Evolutionary conservation across 2,113 vertebrate genomes (phyloP), one percentile per base, ranked within the genome.

Genomic region (Poecile atricapillus): DNA sequence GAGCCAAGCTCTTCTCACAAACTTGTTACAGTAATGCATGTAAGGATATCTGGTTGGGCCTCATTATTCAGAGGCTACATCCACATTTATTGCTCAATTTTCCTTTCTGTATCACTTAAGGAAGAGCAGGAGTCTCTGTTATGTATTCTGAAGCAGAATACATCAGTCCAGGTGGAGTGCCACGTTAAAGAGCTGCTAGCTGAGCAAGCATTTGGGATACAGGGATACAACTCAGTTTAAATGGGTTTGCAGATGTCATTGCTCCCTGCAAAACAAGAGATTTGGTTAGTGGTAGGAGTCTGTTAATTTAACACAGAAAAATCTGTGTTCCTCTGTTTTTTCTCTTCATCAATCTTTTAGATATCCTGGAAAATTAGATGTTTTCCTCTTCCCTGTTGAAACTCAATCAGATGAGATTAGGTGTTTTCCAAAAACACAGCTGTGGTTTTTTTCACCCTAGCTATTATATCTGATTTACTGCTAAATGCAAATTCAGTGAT

Each of bases 1-100:
- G 9, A 87, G 62, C 23, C 56, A 62, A 2, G 63, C 9, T 55
- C 30, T 73, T 74, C 64, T 39, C 18, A 21, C 8, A 53, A 8
- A 7, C 8, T 25, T 30, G 9, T 33, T 44, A 10, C 0, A 0
- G 33, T 24, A 12, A 30, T 11, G 5, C 0, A 0, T 4, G 9
- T 46, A 10, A 37, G 6, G 9, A 8, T 58, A 2, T 23, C 30
- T 62, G 43, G 27, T 68, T 50, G 33, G 47, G n/a, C 33, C 70
- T 59, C 1, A 0, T 65, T 27, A 47, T 47, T 82, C 43, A 25
- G 44, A 71, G 23, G 5, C 33, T 52, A 1, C 35, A 28, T 37
- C 74, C 33, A 3, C 16, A 5, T 50, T 49, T 83, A 39, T 50
- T 53, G 35, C 33, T 41, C 1, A 0, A 0, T 81, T 17, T 65